Evolutionary conservation across 2,888 invertebrate genomes (phyloP).

Genomic region (Drosophila affinis): DNA sequence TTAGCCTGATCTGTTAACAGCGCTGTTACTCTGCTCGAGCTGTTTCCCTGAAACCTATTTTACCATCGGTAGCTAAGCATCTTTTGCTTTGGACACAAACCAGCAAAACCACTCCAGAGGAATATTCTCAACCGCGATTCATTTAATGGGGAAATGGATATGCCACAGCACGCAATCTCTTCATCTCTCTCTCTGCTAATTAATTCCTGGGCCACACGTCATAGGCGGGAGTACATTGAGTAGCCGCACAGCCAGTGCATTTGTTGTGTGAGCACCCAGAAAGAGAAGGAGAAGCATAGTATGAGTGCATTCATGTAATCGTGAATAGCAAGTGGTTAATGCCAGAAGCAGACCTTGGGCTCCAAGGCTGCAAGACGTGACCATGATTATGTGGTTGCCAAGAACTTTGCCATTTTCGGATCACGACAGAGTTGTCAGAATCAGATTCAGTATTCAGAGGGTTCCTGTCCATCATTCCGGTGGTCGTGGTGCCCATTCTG

Average conservation of each 20-base stretch:
- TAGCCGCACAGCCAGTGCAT: background rate
- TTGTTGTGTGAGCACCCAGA: background rate
- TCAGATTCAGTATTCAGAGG: background rate
- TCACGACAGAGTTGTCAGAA: slow-evolving; percentile 10
- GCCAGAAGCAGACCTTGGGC: slow-evolving; percentile 9
- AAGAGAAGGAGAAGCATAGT: background rate
- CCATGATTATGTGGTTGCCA: slow-evolving; percentile 2
- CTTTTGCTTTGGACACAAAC: no score
- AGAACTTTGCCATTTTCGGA: slow-evolving; percentile 1
- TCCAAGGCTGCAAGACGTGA: slow-evolving; percentile 12
- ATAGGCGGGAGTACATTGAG: background rate
- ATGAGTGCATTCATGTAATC: background rate
- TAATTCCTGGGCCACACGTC: background rate
- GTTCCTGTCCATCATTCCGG: background rate
- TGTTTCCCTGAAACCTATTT: no score
- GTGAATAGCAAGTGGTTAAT: slow-evolving; percentile 9
- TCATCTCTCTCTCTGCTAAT: background rate
- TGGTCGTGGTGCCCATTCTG: background rate
- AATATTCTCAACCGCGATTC: background rate
- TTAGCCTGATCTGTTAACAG: background rate
- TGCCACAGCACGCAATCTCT: no score
- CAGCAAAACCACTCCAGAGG: background rate
- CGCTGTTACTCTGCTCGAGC: background rate
- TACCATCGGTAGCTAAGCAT: no score
- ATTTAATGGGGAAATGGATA: no score